phyloP scores from a whole-genome alignment of 37 sponge, comb jelly and placozoan genomes.

The Lycopodina hypogea region DNA sequence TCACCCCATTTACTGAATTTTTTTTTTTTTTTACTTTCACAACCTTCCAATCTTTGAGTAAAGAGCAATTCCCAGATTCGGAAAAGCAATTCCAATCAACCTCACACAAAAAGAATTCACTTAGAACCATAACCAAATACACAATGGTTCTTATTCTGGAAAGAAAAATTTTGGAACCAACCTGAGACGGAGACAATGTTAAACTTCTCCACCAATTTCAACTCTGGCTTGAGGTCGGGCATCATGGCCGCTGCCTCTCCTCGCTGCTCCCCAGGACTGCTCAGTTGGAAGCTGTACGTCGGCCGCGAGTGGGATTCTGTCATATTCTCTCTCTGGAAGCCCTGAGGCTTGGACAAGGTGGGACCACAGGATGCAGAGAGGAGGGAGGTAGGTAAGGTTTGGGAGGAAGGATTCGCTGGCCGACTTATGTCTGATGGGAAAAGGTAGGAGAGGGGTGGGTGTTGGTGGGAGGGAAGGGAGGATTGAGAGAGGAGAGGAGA shows the following conservation, averaged over 20 bases:
- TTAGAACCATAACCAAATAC: no score
- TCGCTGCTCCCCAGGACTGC: neutral
- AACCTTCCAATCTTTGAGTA: no score
- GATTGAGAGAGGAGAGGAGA: neutral
- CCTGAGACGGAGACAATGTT: slow-evolving; percentile 62
- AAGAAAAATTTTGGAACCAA: neutral
- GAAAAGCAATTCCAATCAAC: no score
- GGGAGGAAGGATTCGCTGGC: neutral
- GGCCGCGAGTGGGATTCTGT: neutral
- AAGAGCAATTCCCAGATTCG: no score
- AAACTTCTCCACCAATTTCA: slow-evolving; percentile 35
- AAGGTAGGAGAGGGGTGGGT: neutral
- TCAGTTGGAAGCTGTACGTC: neutral
- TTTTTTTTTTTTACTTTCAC: no score
- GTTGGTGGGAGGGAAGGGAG: neutral
- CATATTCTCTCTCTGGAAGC: no score
- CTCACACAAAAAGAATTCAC: no score
- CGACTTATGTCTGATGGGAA: neutral
- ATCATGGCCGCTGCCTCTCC: neutral
- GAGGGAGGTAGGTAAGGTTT: no score
- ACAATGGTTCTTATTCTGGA: no score
- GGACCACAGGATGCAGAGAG: no score
- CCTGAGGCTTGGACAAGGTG: no score
- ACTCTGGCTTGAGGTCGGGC: slow-evolving; percentile 24
- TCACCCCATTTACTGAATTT: no score